Percentiles rank a stretch among this genome's conserved stretches.
Conservation (phyloP, 2,113 vertebrate genomes). For the Caretta caretta region DNA sequence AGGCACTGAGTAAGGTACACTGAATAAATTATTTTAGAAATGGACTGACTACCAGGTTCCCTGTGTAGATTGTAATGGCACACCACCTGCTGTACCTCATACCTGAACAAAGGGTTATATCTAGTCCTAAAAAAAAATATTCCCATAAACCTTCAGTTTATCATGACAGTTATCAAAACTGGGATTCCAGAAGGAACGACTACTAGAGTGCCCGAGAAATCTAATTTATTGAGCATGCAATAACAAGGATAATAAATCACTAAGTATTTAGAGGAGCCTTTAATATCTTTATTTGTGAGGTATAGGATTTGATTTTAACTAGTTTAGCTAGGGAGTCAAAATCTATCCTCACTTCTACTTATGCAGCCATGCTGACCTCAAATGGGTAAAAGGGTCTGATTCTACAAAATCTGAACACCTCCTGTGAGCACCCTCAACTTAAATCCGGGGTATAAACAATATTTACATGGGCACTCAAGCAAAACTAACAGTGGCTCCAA, state of each 20-base stretch:
- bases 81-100: background rate
- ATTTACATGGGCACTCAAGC: background rate
- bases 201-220: background rate
- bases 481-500: background rate
- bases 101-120: constrained; percentile 23
- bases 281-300: background rate
- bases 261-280: background rate
- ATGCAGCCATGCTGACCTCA: background rate
- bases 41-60: background rate
- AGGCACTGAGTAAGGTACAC: background rate
- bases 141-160: background rate
- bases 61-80: background rate
- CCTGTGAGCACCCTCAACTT: background rate
- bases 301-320: background rate
- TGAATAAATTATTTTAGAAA: background rate
- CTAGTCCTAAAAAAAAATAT: background rate
- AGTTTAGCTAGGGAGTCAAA: background rate
- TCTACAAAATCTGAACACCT: background rate
- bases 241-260: background rate
- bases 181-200: background rate
- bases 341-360: background rate
- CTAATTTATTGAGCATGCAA: constrained; percentile 26
- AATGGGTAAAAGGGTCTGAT: background rate
- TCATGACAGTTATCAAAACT: background rate
- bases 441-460: background rate